Evolutionary conservation across 2,113 vertebrate species (phyloP).

Genomic region (Ochotona princeps): DNA sequence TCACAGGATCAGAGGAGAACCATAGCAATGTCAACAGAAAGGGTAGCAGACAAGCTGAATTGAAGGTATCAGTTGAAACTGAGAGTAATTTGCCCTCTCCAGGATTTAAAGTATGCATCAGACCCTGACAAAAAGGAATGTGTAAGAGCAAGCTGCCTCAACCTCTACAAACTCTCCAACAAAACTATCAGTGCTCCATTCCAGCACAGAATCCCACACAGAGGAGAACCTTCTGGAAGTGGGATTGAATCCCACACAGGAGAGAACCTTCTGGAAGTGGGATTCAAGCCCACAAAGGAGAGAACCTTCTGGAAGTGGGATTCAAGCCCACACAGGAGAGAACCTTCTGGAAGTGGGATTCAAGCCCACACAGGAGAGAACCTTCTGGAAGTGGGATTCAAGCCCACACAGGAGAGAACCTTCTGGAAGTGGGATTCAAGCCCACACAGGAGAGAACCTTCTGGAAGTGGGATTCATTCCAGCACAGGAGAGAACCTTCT

Average conservation of each 20-base stretch:
- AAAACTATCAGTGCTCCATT: neutral
- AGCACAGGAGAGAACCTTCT: too few relatives aligned
- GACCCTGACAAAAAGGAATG: neutral
- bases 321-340: too few relatives aligned
- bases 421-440: neutral
- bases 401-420: neutral
- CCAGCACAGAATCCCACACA: neutral
- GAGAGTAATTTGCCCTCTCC: neutral
- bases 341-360: neutral
- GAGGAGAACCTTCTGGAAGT: neutral
- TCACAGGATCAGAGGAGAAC: neutral
- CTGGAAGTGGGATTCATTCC: too few relatives aligned
- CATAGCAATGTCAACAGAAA: neutral
- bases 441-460: too few relatives aligned
- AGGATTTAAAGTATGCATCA: neutral
- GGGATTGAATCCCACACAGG: neutral
- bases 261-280: too few relatives aligned
- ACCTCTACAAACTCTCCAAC: neutral
- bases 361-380: too few relatives aligned
- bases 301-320: too few relatives aligned
- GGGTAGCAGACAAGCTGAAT: too few relatives aligned
- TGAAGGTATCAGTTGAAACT: neutral
- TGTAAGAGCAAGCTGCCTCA: neutral
- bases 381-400: conserved; percentile 1
- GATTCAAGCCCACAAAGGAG: too few relatives aligned